Base-by-base conservation (phyloP, 2,113 vertebrate genomes). In the Neolamprologus toae region DNA sequence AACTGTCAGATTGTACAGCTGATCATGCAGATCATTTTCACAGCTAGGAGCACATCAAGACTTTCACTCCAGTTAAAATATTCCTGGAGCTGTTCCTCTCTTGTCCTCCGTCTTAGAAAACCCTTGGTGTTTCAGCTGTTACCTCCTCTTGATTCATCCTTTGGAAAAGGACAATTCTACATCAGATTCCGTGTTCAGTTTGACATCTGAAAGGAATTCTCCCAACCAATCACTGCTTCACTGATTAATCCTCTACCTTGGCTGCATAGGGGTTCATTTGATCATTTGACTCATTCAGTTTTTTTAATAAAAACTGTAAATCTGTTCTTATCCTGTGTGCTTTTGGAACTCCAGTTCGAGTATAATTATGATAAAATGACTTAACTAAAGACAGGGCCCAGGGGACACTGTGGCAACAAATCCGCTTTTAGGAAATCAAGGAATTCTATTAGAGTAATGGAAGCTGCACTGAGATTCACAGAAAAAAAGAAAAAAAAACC, bases 401-500 rank as follows among this genome's bases (percentile, higher is more conserved):
- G 16, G 57, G 26, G 28, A 61, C 16, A 33, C 28, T 2, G 28
- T 61, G 2, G 14, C 3, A 33, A 61, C 33, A 61, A 61, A 33
- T 61, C 14, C 0, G 5, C 28, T 61, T 59, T 59, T 31, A 59
- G 26, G 13, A 16, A 59, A 59, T 9, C 57, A 31, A 59, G 57
- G 57, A 31, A 57, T 31, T 61, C 26, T 1, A 61, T 61, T 31
- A 61, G 26, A 28, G 3, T 0, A 9, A 61, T 28, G 26, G 0
- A 61, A 61, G 14, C 57, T 31, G 26, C 1, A 31, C 14, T 61
- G 57, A 17, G 57, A 61, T 61, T 0, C 26, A 16, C 14, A 31
- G 26, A 17, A 61, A 16, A 57, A 57, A 2, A 57, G 0, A 5
- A 26, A 1, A 54, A 26, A 59, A 26, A 0, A 0, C 4, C 9